Evolutionary conservation across 2,797 vertebrate species (phyloP), one percentile per base, ranked within the genome.

Genomic region (Salarias fasciatus): DNA sequence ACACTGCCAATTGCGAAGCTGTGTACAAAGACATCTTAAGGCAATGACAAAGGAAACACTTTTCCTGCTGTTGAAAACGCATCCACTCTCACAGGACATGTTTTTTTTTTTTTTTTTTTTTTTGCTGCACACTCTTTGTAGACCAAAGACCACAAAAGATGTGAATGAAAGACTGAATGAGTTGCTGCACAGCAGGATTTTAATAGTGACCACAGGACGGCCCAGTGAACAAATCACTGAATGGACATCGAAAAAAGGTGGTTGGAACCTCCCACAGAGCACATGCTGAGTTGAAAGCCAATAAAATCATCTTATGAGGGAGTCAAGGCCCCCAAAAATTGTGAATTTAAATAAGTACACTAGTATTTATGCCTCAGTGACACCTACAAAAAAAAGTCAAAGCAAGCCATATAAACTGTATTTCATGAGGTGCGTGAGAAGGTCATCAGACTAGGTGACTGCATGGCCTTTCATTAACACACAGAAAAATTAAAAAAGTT

Each of bases 11-110:
- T 44, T n/a, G 33, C 48, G 31, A 24, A 52, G 29, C 5, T 36
- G 31, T 12, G 44, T 47, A 69, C 31, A 15, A 53, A 53, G 15
- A 24, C n/a, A 68, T 75, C 64, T 88, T 82, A 80, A 86, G 75
- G 68, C 80, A 79, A 83, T 85, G 81, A 85, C 84, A 82, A 84
- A 69, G 73, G 66, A 85, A 80, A 79, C 51, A 55, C 74, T 82
- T 77, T 80, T 48, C 45, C 49, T 51, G 51, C 50, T 63, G 44
- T 13, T 59, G 61, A 72, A 72, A 61, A 71, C 59, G 63, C 33
- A 14, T 18, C 45, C 28, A 33, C 48, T 75, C 73, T 80, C 45
- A 35, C 11, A 57, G 76, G 64, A 77, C 60, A 76, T 35, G 70
- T 70, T 83, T n/a, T n/a, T n/a, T n/a, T n/a, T n/a, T n/a, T n/a